These are phyloP conservation scores for Elysia chlorotica DNA, from an alignment of 1,140 invertebrate species.

Conservation along the genomic window DNA sequence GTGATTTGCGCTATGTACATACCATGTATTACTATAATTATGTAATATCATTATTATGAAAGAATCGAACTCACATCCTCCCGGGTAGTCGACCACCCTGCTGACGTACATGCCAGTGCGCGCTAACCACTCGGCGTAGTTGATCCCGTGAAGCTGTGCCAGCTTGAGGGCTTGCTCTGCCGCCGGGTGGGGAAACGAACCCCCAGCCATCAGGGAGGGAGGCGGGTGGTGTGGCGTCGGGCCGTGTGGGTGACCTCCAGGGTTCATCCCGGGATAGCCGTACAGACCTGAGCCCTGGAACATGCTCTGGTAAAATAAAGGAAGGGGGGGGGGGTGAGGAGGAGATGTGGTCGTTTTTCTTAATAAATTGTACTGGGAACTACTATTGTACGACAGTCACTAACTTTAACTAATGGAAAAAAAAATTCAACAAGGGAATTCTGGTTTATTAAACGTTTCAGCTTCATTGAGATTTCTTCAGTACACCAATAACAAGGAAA, in stretches of 20 bases:
- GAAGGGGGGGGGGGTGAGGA: slow-evolving; percentile 34
- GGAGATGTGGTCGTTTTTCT: slow-evolving; percentile 30
- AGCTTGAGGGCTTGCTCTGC: slow-evolving; percentile 53
- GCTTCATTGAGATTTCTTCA: too few relatives aligned
- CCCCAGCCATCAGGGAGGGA: slow-evolving; percentile 39
- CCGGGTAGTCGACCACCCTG: slow-evolving; percentile 53
- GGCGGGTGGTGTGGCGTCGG: slow-evolving; percentile 19
- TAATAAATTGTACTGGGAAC: too few relatives aligned
- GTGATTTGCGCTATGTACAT: too few relatives aligned
- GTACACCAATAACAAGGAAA: too few relatives aligned
- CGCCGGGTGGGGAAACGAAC: slow-evolving; percentile 53
- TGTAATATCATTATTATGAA: too few relatives aligned
- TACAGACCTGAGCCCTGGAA: slow-evolving; percentile 18
- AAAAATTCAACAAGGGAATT: too few relatives aligned
- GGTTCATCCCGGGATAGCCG: slow-evolving; percentile 12
- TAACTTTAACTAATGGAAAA: too few relatives aligned
- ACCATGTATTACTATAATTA: too few relatives aligned
- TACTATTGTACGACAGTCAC: too few relatives aligned
- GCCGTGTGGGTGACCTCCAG: slow-evolving; percentile 12
- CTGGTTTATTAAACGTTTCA: too few relatives aligned
- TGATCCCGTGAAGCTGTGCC: slow-evolving; percentile 43
- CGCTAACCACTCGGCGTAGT: slow-evolving; percentile 52
- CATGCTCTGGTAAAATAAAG: slow-evolving; percentile 21
- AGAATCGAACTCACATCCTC: too few relatives aligned
- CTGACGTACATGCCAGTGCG: slow-evolving; percentile 55